These are phyloP conservation scores for Thereva nobilitata DNA, from an alignment of 2,888 invertebrate species.

Conservation along the genomic window DNA sequence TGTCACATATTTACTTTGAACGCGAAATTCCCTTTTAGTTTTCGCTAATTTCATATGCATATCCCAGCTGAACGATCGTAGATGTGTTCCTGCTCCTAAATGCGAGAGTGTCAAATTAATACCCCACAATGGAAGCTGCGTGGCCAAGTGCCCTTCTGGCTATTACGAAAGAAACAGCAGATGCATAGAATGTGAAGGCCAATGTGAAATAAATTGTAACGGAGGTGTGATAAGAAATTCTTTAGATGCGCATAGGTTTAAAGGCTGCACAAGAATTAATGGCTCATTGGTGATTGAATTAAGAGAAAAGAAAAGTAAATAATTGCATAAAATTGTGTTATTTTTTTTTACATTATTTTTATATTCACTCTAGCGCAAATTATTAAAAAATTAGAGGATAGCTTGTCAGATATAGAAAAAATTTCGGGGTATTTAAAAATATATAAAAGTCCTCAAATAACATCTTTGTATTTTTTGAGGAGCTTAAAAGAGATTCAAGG, in stretches of 20 bases:
- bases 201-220: constrained; percentile 55
- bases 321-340: constrained; percentile 35
- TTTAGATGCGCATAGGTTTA: constrained; percentile 62
- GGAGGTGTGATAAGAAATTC: constrained; percentile 62
- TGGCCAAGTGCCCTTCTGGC: constrained; percentile 68
- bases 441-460: constrained; percentile 64
- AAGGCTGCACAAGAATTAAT: constrained; percentile 70
- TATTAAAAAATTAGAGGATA: constrained; percentile 61
- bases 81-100: constrained; percentile 46
- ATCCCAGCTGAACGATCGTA: constrained; percentile 42
- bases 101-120: constrained; percentile 46
- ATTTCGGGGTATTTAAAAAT: constrained; percentile 70
- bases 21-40: too few species aligned
- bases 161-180: constrained; percentile 45
- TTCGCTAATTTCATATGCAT: background rate
- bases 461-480: constrained; percentile 68
- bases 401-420: constrained; percentile 65
- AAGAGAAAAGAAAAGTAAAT: constrained; percentile 47
- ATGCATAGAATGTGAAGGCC: constrained; percentile 49
- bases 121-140: constrained; percentile 60
- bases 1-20: too few species aligned
- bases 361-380: constrained; percentile 45
- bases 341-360: constrained; percentile 36
- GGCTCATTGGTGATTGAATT: constrained; percentile 68
- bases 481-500: constrained; percentile 68